Conservation (phyloP, 2,113 vertebrate species). For the Dromas ardeola region DNA sequence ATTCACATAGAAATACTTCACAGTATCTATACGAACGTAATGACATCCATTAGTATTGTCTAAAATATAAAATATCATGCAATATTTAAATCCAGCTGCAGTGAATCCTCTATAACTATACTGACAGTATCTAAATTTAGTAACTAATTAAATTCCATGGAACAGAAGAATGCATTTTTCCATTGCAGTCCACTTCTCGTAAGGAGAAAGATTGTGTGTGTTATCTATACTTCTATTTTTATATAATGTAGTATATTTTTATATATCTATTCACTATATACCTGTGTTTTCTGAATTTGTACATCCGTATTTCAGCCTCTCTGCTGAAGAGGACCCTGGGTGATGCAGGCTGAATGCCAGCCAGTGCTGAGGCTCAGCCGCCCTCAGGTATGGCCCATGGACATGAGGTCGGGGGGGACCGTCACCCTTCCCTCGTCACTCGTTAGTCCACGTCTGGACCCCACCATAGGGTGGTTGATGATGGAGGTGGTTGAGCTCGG, state of each 20-base stretch:
- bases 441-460: neutral
- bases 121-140: constrained; percentile 55
- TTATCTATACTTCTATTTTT: neutral
- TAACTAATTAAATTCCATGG: constrained; percentile 34
- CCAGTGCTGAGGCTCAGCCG: neutral
- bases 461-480: neutral
- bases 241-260: neutral
- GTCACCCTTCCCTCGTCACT: neutral
- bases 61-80: neutral
- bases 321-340: neutral
- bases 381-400: neutral
- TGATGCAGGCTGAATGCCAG: neutral
- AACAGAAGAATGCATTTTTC: constrained; percentile 24
- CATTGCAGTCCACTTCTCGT: neutral
- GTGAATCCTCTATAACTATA: neutral
- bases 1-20: neutral
- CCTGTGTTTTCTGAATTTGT: neutral
- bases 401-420: neutral
- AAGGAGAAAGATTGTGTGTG: neutral
- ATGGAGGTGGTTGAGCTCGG: neutral
- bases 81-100: constrained; percentile 16
- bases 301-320: neutral
- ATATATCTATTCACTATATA: neutral
- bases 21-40: neutral
- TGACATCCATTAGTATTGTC: neutral